Conservation (phyloP, 2,888 invertebrate species). For the Sesamia inferens region DNA sequence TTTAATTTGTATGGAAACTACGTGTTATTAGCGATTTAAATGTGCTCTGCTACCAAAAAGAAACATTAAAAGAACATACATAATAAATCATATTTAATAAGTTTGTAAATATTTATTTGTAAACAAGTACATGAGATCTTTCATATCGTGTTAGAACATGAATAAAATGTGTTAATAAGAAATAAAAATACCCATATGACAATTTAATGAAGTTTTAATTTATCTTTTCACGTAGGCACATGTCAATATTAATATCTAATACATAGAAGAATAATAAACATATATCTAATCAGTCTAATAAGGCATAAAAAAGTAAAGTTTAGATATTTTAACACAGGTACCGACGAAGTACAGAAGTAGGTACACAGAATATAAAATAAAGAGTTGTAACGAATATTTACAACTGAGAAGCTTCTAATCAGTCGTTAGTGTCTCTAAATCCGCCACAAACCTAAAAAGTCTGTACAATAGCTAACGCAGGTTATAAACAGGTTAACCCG, state of each 20-base stretch:
- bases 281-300: constrained; percentile 69
- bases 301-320: constrained; percentile 63
- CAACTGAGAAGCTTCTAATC: background rate
- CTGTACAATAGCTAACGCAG: constrained; percentile 39
- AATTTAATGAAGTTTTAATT: constrained; percentile 55
- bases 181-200: constrained; percentile 42
- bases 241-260: constrained; percentile 41
- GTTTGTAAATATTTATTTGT: constrained; percentile 28
- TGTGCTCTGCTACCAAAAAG: background rate
- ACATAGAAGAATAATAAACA: constrained; percentile 52
- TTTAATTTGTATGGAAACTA: constrained; percentile 23
- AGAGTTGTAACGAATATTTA: constrained; percentile 5
- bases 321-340: constrained; percentile 52
- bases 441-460: constrained; percentile 19
- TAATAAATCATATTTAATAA: background rate
- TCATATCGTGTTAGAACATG: constrained; percentile 18
- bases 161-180: constrained; percentile 43
- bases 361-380: constrained; percentile 38
- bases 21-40: background rate
- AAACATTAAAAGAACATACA: background rate
- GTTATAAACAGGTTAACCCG: constrained; percentile 16
- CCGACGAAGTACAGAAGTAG: constrained; percentile 53
- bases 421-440: background rate
- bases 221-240: constrained; percentile 38
- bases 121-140: constrained; percentile 13